A percentile compares a stretch with the other conserved stretches of the same genome.
Evolutionary conservation across 2,888 invertebrate genomes (phyloP).

Genomic region (Synanthedon myopaeformis): DNA sequence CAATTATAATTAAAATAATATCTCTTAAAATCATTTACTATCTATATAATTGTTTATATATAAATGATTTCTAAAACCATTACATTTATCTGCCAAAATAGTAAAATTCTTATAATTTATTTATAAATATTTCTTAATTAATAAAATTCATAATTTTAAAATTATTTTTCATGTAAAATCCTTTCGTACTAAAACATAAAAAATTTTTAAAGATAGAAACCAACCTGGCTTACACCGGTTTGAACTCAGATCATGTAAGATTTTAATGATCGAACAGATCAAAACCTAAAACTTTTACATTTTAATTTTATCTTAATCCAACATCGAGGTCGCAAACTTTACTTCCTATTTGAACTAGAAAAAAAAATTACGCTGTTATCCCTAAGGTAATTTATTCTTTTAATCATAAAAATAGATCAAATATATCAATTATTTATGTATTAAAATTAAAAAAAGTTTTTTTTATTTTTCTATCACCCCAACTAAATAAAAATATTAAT

Average conservation of each 20-base stretch:
- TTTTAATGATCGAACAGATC: conserved; percentile 86
- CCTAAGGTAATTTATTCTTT: conserved; percentile 82
- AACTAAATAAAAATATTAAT: conserved; percentile 64
- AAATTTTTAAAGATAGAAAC: conserved; percentile 80
- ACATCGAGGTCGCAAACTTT: conserved; percentile 90
- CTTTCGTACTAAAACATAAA: conserved; percentile 83
- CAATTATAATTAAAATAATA: conserved; percentile 45
- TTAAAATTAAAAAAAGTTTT: conserved; percentile 60
- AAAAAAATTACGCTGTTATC: conserved; percentile 88
- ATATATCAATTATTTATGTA: conserved; percentile 44
- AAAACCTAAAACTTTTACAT: conserved; percentile 76
- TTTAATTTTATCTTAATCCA: conserved; percentile 81
- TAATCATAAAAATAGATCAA: conserved; percentile 73
- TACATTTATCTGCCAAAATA: conserved; percentile 78
- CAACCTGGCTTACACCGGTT: conserved; percentile 87
- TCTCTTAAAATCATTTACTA: conserved; percentile 66
- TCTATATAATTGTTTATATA: conserved; percentile 67
- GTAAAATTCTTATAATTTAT: conserved; percentile 13
- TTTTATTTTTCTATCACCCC: conserved; percentile 74
- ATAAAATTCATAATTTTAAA: conserved; percentile 37
- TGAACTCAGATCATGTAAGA: conserved; percentile 92
- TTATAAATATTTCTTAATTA: conserved; percentile 6
- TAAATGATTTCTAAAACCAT: conserved; percentile 78
- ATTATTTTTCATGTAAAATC: conserved; percentile 73
- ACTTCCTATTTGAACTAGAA: conserved; percentile 79